Conservation (phyloP, 2,888 invertebrate genomes). For the Tipula unca region DNA sequence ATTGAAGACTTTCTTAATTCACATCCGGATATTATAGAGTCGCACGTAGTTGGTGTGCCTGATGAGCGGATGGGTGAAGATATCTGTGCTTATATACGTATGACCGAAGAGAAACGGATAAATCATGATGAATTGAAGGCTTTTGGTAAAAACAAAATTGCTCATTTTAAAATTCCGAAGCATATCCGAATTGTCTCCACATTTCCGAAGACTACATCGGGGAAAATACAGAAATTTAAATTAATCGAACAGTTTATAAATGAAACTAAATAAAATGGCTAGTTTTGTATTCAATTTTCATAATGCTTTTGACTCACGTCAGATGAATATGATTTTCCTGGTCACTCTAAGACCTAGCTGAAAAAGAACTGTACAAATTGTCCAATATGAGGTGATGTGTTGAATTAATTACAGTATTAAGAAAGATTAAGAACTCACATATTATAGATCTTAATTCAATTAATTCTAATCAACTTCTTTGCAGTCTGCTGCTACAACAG, state of each 20-base stretch:
- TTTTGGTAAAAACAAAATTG: slow-evolving; percentile 59
- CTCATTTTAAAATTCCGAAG: slow-evolving; percentile 70
- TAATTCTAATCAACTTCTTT: too few relatives aligned
- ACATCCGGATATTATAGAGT: slow-evolving; percentile 60
- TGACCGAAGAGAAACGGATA: slow-evolving; percentile 42
- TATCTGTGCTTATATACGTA: slow-evolving; percentile 53
- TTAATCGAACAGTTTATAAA: slow-evolving; percentile 30
- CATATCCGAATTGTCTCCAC: slow-evolving; percentile 54
- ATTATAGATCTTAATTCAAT: too few relatives aligned
- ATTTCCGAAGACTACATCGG: slow-evolving; percentile 70
- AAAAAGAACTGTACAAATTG: too few relatives aligned
- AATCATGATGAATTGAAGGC: slow-evolving; percentile 49
- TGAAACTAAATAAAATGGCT: neutral
- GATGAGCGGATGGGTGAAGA: slow-evolving; percentile 67
- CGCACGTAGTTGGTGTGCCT: slow-evolving; percentile 60
- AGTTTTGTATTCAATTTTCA: too few relatives aligned
- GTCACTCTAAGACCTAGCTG: too few relatives aligned
- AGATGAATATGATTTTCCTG: too few relatives aligned
- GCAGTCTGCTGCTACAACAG: too few relatives aligned
- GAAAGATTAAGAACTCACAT: too few relatives aligned
- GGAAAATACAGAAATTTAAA: slow-evolving; percentile 67
- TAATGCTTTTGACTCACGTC: too few relatives aligned
- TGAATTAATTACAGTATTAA: too few relatives aligned
- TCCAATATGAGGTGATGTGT: too few relatives aligned
- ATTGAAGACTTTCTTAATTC: slow-evolving; percentile 62